Percentiles rank a stretch among this genome's conserved stretches.
Evolutionary conservation across 53 echinoderm and acorn worm species (phyloP).

Genomic region (Stichopus horrens): DNA sequence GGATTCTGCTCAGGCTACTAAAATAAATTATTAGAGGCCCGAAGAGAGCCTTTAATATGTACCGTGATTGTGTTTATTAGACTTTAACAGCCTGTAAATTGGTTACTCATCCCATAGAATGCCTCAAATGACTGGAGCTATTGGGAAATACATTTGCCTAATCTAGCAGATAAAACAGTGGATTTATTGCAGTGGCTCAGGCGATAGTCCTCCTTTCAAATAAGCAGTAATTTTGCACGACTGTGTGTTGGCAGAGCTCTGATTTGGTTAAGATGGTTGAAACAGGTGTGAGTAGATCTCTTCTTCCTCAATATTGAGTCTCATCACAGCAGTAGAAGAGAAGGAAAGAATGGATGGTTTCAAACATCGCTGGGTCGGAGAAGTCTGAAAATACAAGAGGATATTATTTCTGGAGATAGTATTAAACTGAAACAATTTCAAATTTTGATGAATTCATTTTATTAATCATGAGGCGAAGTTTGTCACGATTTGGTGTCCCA

Average conservation of each 20-base stretch:
- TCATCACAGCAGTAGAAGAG: too few relatives aligned
- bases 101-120: constrained; percentile 10
- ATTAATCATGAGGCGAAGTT: too few relatives aligned
- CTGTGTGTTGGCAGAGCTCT: constrained; percentile 2
- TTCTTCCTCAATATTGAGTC: neutral
- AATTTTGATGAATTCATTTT: too few relatives aligned
- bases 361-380: too few relatives aligned
- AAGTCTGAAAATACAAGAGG: too few relatives aligned
- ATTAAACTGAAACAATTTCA: too few relatives aligned
- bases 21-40: neutral
- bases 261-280: neutral
- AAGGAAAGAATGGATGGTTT: too few relatives aligned
- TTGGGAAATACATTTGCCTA: neutral
- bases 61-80: neutral
- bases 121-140: constrained; percentile 4
- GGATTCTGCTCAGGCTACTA: neutral
- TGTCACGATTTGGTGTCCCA: too few relatives aligned
- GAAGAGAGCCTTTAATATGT: neutral
- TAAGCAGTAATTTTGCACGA: neutral
- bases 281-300: neutral
- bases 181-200: neutral
- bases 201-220: neutral
- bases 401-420: too few relatives aligned
- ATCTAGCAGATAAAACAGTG: neutral
- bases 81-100: constrained; percentile 10